Percentiles rank a stretch among this genome's conserved stretches.
Evolutionary conservation across 37 sponge, comb jelly and placozoan species (phyloP).

Genomic region (Chondrosia reniformis): DNA sequence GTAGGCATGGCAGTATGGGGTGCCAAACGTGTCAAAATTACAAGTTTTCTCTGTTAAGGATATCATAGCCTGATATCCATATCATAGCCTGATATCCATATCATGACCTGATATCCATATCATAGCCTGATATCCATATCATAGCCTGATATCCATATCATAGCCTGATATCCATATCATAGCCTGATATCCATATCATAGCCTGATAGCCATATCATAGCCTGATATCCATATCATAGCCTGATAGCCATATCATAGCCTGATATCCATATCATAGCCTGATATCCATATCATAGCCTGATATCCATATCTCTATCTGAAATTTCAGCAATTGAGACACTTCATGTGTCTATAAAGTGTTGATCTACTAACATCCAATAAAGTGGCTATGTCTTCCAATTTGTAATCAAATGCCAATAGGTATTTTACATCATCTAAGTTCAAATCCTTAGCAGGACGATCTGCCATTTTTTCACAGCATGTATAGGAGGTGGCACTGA

Average conservation of each 20-base stretch:
- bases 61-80: too few relatives aligned
- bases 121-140: too few relatives aligned
- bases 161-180: too few relatives aligned
- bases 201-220: too few relatives aligned
- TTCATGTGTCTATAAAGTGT: constrained; percentile 20
- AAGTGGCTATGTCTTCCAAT: constrained; percentile 12
- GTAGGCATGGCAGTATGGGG: not conserved
- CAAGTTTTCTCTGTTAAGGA: not conserved
- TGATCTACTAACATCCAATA: constrained; percentile 15
- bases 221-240: too few relatives aligned
- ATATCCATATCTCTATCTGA: constrained; percentile 14
- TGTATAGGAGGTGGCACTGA: not conserved
- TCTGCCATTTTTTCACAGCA: constrained; percentile 20
- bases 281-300: too few relatives aligned
- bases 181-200: too few relatives aligned
- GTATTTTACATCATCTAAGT: not conserved
- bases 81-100: too few relatives aligned
- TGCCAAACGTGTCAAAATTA: not conserved
- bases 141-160: too few relatives aligned
- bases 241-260: too few relatives aligned
- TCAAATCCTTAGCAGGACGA: not conserved
- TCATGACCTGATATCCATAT: too few relatives aligned
- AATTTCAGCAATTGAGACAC: not conserved
- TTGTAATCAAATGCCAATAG: constrained; percentile 15
- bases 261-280: too few relatives aligned